A percentile compares a stretch with the other conserved stretches of the same genome.
These are phyloP conservation scores for Heliangelus exortis DNA, from an alignment of 2,797 vertebrate species.

Conservation along the genomic window DNA sequence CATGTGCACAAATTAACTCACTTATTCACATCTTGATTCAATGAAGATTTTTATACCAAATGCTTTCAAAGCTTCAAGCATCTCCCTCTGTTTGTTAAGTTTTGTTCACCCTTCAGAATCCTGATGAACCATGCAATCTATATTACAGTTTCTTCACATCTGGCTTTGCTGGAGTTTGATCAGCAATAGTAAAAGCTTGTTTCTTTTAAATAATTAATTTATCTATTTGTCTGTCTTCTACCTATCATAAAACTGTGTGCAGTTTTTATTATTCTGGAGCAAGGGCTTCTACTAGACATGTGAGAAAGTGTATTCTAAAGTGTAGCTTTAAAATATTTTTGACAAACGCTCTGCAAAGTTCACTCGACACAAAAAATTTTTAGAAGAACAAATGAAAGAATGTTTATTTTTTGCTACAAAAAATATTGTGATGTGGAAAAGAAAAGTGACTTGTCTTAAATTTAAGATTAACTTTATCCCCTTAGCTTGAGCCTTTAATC, in stretches of 20 bases:
- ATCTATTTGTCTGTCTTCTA: neutral
- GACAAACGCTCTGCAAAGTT: neutral
- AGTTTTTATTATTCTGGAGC: neutral
- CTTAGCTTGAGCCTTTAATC: constrained; percentile 66
- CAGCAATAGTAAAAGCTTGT: neutral
- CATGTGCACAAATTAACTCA: neutral
- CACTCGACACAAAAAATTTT: neutral
- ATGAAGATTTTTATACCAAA: neutral
- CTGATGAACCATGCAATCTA: neutral
- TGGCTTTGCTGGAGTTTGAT: neutral
- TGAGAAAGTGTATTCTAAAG: neutral
- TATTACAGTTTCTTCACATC: neutral
- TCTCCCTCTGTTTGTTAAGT: neutral
- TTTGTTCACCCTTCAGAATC: neutral
- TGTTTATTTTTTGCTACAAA: constrained; percentile 40
- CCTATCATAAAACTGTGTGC: neutral
- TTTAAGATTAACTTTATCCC: constrained; percentile 68
- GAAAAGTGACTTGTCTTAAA: constrained; percentile 63
- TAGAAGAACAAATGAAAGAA: constrained; percentile 8
- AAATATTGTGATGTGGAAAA: constrained; percentile 33
- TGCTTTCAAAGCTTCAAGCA: neutral
- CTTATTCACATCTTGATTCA: neutral
- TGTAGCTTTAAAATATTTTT: neutral
- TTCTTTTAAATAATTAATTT: neutral
- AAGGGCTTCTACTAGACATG: neutral